Evolutionary conservation across 2,888 invertebrate species (phyloP), one percentile per base, ranked within the genome.

Genomic region (Tenodera sinensis): DNA sequence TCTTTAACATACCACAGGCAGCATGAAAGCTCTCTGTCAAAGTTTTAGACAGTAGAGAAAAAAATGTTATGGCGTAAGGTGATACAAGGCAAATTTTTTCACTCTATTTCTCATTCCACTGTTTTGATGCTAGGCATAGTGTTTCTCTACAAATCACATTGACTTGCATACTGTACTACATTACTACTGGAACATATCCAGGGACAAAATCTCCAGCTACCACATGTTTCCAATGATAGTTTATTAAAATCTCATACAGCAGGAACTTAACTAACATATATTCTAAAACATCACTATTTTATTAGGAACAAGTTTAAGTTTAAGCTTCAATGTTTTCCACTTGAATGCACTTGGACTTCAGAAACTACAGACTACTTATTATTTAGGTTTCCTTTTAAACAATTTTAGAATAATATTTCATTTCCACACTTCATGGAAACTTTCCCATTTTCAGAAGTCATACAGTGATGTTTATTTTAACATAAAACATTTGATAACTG

Each of bases 51-150:
- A 87, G 87, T 82, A 87, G 81, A 87, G 42, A 87, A 81, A 87
- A 89, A 89, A 89, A 87, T 87, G 28, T 47, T 85, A 28, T 89
- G 83, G 85, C 89, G n/a, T 83, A 85, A 88, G 88, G 83, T 89
- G 89, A 88, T 71, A 71, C 88, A 89, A 89, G 89, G 89, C 89
- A 89, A 88, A 89, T 88, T 27, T 88, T 88, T 88, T 89, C 89
- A 88, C 85, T 88, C 89, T 89, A 89, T 89, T 89, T 85, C 82
- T 30, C 47, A 82, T 71, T 20, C 30, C 81, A 82, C 85, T 84
- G 42, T 42, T 83, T 83, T 27, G 81, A 42, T 88, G 12, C 82
- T 89, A 89, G 89, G 89, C 85, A 88, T 88, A 88, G 84, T 42
- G 20, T 54, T 88, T 88, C 30, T 34, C 88, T 89, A 89, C 88